A percentile compares a stretch with the other conserved stretches of the same genome.
Evolutionary conservation across 2,797 vertebrate genomes (phyloP).

Genomic region (Anabacerthia variegaticeps): DNA sequence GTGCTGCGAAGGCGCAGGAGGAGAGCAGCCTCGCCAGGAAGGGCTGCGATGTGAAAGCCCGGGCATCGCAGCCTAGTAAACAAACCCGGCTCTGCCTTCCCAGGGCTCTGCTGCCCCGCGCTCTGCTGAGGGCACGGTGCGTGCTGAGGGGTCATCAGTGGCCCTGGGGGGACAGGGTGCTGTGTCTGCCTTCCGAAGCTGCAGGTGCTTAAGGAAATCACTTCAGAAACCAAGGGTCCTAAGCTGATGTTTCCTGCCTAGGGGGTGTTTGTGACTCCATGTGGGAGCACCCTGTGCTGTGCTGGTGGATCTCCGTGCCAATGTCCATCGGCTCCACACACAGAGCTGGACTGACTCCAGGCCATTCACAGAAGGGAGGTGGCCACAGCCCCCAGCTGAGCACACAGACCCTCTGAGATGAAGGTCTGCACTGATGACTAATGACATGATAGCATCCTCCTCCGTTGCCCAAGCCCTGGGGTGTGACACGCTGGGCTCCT

Average conservation of each 20-base stretch:
- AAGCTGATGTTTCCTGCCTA: not conserved
- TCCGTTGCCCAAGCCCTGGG: not conserved
- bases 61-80: not conserved
- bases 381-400: not conserved
- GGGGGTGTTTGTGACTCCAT: accelerated
- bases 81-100: not conserved
- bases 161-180: accelerated
- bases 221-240: not conserved
- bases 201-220: not conserved
- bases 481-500: not conserved
- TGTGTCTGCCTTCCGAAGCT: not conserved
- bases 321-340: not conserved
- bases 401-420: not conserved
- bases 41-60: not conserved
- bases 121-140: not conserved
- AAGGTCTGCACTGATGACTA: not conserved
- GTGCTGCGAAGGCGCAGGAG: conserved; percentile 3
- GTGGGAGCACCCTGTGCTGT: not conserved
- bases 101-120: not conserved
- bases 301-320: not conserved
- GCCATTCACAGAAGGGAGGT: not conserved
- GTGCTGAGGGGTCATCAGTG: accelerated
- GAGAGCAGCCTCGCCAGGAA: not conserved
- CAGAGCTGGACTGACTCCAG: accelerated
- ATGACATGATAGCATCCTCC: accelerated